Evolutionary conservation across 2,797 vertebrate species (phyloP), one percentile per base, ranked within the genome.

Genomic region (Microctenopoma steveboyesi): DNA sequence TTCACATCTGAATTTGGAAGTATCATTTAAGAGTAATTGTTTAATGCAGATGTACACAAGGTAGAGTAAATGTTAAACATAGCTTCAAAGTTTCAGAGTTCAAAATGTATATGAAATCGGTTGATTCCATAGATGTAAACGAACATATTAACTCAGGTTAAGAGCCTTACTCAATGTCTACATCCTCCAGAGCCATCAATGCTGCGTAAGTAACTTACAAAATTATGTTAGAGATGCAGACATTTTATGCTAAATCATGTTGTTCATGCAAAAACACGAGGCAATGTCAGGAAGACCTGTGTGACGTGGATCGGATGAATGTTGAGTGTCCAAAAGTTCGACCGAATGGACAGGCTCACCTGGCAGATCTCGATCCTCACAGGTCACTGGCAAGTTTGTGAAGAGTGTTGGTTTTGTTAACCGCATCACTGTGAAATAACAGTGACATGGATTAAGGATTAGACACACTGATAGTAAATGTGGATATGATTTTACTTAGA

Each of bases 381-480:
- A 99, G 0, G 97, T 98, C 85, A 99, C 97, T 0, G 97, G 97
- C 90, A 99, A 90, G 91, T 99, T 99, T 70, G 97, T 99, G 92
- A 99, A 98, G 64, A 99, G 95, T 1, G 98, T 99, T 18, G 98
- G 98, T 82, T 98, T 99, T 9, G 98, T 99, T 79, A 99, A 89
- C 56, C 97, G 94, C 97, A 99, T 99, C 88, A 99, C 98, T 99
- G 88, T 13, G 14, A 87, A 81, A 22, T 1, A 63, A 74, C 14
- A 72, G 15, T 0, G 35, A 42, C 7, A 39, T 0, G 11, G 1
- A 22, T 86, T 67, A 83, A 10, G 16, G 40, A 62, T 1, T 5
- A 4, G 8, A 54, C 45, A 30, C 0, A 33, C 1, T 1, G 14
- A 7, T 2, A 10, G 30, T 51, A 16, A 13, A 42, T 25, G 12